phyloP scores from a whole-genome alignment of 2,797 vertebrate species.

The Arremon aurantiirostris region DNA sequence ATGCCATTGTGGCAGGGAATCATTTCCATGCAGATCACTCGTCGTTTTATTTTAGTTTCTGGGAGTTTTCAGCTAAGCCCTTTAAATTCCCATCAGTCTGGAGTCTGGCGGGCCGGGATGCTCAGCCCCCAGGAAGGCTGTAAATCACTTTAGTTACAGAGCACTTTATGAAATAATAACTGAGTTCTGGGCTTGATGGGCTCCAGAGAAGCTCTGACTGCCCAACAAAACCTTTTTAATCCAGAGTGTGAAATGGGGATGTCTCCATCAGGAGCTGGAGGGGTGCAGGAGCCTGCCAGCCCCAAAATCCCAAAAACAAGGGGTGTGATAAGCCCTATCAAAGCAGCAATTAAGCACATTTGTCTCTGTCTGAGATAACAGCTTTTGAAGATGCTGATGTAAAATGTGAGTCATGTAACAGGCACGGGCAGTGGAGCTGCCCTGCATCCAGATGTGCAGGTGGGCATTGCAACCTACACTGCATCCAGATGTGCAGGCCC shows the following conservation, averaged over 20 bases:
- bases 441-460: too few species aligned
- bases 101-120: conserved; percentile 47
- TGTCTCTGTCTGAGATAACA: not conserved
- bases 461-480: not conserved
- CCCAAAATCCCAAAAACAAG: not conserved
- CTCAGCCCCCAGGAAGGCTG: conserved; percentile 52
- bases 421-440: not conserved
- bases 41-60: conserved; percentile 56
- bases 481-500: not conserved
- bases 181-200: not conserved
- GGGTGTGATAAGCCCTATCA: not conserved
- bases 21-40: conserved; percentile 10
- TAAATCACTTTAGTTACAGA: conserved; percentile 51
- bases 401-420: accelerated
- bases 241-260: not conserved
- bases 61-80: conserved; percentile 35
- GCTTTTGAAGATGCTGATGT: not conserved
- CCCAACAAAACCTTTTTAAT: not conserved
- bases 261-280: not conserved
- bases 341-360: not conserved
- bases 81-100: conserved; percentile 65
- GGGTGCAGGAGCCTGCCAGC: not conserved
- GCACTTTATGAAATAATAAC: conserved; percentile 27
- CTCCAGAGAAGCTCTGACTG: not conserved
- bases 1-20: conserved; percentile 30